phyloP scores from a whole-genome alignment of 2,888 invertebrate genomes.

The Seira sanloemensis region DNA sequence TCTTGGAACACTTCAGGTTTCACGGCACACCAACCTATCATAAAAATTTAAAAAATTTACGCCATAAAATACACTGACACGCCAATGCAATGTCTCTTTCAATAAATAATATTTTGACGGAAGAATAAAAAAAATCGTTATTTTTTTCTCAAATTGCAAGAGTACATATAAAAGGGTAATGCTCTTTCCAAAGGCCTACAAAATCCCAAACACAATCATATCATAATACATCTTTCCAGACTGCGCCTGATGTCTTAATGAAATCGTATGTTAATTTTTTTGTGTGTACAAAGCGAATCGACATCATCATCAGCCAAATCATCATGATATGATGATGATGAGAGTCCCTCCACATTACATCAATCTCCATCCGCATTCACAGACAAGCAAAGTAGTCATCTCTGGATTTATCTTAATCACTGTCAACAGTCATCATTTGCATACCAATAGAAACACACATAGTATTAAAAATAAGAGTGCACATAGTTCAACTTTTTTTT shows the following conservation, averaged over 20 bases:
- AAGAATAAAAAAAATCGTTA: background rate
- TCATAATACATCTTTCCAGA: no score
- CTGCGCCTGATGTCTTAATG: no score
- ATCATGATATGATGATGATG: no score
- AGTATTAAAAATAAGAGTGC: conserved; percentile 26
- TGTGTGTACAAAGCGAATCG: no score
- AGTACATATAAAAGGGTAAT: conserved; percentile 28
- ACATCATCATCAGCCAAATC: no score
- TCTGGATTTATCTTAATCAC: conserved; percentile 50
- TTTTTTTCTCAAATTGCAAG: background rate
- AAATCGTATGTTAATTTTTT: no score
- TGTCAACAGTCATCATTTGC: conserved; percentile 52
- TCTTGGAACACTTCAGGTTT: conserved; percentile 75
- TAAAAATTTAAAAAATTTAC: background rate
- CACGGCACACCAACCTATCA: conserved; percentile 77
- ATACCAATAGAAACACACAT: conserved; percentile 37
- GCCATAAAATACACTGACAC: no score
- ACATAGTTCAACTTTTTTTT: conserved; percentile 45
- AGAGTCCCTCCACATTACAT: background rate
- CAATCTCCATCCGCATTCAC: conserved; percentile 2
- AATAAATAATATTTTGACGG: background rate
- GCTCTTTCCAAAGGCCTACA: no score
- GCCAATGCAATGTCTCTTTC: no score
- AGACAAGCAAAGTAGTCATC: conserved; percentile 23
- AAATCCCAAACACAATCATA: no score